Evolutionary conservation across 2,797 vertebrate species (phyloP), one percentile per base, ranked within the genome.

Genomic region (Champsocephalus esox): DNA sequence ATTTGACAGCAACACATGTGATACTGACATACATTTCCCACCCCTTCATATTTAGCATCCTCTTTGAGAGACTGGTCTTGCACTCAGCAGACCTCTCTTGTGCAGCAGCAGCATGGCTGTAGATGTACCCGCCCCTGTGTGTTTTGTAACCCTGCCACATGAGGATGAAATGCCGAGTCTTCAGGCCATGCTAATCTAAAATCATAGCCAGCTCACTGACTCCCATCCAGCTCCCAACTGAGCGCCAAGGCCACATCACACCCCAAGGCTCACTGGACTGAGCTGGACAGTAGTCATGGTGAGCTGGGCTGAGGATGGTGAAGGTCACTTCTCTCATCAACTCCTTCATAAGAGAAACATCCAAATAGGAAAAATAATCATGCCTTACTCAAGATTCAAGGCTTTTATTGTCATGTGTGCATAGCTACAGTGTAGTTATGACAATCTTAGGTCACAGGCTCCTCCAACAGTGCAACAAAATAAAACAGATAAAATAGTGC

Each of bases 131-230:
- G 9, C 54, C 56, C 54, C n/a, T 66, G 56, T 81, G 54, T 66
- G 81, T 75, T 84, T 89, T 85, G 8, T 83, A 74, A 73, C 73
- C 70, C 70, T 57, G 84, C 70, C 69, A 70, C 84, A 86, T 82
- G 50, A 83, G 63, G 66, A 65, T 73, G 84, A 85, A 83, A 81
- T 67, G 73, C 72, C 57, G 62, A 72, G 61, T 83, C 88, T 83
- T 63, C 12, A 34, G 73, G 88, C 70, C 81, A 81, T 64, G 81
- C 71, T 88, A 82, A 83, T 90, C 63, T 80, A 73, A 89, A 66
- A 70, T 84, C 86, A 66, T 61, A 70, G 66, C 73, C 74, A 79
- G 80, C 83, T 87, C 82, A 81, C 79, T 82, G 79, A 83, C 70
- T 89, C 66, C 66, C 76, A 67, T 81, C 73, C 73, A 75, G 48